A percentile compares a stretch with the other conserved stretches of the same genome.
These are phyloP conservation scores for Saccostrea cuccullata DNA, from an alignment of 1,140 invertebrate species.

Conservation along the genomic window DNA sequence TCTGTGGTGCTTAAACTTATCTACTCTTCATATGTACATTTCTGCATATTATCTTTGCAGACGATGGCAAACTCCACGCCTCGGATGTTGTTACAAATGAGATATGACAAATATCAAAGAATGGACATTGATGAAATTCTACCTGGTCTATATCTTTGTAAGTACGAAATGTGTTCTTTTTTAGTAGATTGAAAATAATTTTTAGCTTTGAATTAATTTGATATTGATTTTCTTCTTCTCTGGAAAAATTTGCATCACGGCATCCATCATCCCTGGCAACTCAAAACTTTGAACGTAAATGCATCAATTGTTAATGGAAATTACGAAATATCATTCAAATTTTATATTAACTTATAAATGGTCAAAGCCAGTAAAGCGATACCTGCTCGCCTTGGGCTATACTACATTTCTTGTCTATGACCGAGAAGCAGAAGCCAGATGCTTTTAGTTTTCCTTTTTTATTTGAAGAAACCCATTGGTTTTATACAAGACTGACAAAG, in stretches of 20 bases:
- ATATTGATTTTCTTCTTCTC: slow-evolving; percentile 5
- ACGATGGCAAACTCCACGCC: slow-evolving; percentile 9
- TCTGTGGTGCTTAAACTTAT: not conserved
- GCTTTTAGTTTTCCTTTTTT: no score
- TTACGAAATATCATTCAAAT: not conserved
- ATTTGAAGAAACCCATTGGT: no score
- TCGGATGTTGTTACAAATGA: not conserved
- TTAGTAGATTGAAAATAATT: not conserved
- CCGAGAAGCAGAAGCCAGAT: no score
- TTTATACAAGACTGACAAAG: no score
- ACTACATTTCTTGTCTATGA: no score
- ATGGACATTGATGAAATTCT: slow-evolving; percentile 40
- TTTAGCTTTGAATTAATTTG: slow-evolving; percentile 15
- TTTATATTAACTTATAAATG: no score
- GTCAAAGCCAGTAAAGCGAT: no score
- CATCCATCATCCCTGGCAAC: not conserved
- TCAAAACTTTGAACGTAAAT: not conserved
- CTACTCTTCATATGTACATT: not conserved
- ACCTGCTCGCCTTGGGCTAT: no score
- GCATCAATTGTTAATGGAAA: slow-evolving; percentile 1
- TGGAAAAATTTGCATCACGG: not conserved
- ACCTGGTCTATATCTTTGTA: slow-evolving; percentile 30
- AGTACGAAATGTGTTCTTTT: not conserved
- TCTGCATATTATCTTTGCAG: slow-evolving; percentile 20
- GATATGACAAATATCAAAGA: slow-evolving; percentile 24